Percentiles rank a stretch among this genome's conserved stretches.
Evolutionary conservation across 2,888 invertebrate genomes (phyloP).

Genomic region (Scaptomyza caliginosa): DNA sequence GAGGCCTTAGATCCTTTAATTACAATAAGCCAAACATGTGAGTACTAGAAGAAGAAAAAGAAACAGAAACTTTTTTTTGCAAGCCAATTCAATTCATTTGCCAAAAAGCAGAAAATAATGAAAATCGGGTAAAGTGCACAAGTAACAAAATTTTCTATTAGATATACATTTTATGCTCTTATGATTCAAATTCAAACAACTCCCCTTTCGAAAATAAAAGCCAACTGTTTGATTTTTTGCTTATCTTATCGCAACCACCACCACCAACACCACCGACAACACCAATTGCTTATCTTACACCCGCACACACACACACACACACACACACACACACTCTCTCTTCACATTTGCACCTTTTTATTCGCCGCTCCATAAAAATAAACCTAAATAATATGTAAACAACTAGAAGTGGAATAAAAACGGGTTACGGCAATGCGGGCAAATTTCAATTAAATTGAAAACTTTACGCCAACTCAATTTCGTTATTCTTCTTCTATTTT

Average conservation of each 20-base stretch:
- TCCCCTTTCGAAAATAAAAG: conserved; percentile 23
- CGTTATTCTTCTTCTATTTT: background rate
- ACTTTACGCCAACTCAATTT: conserved; percentile 33
- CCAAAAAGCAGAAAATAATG: background rate
- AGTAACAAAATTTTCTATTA: conserved; percentile 45
- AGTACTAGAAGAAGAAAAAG: background rate
- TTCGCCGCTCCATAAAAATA: conserved; percentile 58
- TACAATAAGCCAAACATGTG: conserved; percentile 17
- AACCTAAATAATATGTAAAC: conserved; percentile 65
- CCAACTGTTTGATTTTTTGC: conserved; percentile 61
- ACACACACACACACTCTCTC: conserved; percentile 13
- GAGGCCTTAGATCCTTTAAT: conserved; percentile 56
- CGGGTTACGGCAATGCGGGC: conserved; percentile 64
- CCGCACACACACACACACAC: conserved; percentile 35
- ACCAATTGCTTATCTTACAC: conserved; percentile 42
- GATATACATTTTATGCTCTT: conserved; percentile 49
- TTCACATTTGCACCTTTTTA: conserved; percentile 49
- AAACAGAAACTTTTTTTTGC: background rate
- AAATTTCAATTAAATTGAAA: conserved; percentile 69
- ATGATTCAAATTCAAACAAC: conserved; percentile 1
- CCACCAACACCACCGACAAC: background rate
- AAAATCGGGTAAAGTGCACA: conserved; percentile 7
- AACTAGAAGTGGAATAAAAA: conserved; percentile 51
- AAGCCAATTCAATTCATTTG: conserved; percentile 50
- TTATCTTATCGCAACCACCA: conserved; percentile 61